These are phyloP conservation scores for Bradysia coprophila DNA, from an alignment of 1,140 invertebrate species.

Conservation along the genomic window DNA sequence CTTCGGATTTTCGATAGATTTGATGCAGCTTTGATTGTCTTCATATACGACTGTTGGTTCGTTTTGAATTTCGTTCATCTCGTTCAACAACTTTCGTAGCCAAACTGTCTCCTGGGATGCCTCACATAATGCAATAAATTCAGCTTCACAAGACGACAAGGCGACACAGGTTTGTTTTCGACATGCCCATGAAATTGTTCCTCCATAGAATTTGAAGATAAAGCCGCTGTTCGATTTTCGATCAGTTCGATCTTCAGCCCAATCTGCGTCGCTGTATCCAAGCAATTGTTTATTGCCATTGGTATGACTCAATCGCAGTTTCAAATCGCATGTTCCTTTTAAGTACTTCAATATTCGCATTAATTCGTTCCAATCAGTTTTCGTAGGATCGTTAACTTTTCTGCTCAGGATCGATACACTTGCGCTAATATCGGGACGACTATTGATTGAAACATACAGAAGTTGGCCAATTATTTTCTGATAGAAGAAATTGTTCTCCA, in stretches of 20 bases:
- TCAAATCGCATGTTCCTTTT: neutral
- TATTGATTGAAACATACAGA: constrained; percentile 7
- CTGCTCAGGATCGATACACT: constrained; percentile 1
- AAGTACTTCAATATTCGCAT: neutral
- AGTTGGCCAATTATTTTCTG: constrained; percentile 6
- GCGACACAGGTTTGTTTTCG: constrained; percentile 9
- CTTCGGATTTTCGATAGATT: constrained; percentile 4
- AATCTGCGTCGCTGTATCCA: too few species aligned
- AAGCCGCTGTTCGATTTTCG: constrained; percentile 10
- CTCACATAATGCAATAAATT: constrained; percentile 7
- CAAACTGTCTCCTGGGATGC: constrained; percentile 7
- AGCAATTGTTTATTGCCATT: too few species aligned
- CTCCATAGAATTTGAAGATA: constrained; percentile 6
- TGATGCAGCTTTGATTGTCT: constrained; percentile 5
- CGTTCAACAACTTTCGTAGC: constrained; percentile 5
- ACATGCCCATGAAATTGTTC: constrained; percentile 7
- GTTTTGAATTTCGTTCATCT: neutral
- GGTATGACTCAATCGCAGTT: neutral
- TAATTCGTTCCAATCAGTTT: neutral
- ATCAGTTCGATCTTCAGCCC: constrained; percentile 7
- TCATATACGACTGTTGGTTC: constrained; percentile 2
- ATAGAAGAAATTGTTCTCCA: neutral
- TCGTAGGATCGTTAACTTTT: neutral
- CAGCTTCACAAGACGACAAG: constrained; percentile 10
- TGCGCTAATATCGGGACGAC: constrained; percentile 7